Base-by-base conservation (phyloP, 2,888 invertebrate genomes). In the Cantharis rustica region DNA sequence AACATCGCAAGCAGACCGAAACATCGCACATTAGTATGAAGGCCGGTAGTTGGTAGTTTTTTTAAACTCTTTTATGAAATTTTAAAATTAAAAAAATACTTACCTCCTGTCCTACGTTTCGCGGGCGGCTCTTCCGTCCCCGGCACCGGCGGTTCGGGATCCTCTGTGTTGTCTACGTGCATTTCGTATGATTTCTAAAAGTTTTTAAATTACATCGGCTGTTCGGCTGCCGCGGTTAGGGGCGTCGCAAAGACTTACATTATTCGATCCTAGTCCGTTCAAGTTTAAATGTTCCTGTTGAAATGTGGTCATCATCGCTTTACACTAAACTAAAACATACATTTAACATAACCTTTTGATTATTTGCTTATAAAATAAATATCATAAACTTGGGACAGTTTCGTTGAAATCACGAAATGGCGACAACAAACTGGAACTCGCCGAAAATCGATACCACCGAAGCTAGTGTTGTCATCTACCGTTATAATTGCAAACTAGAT, bases 1-100 rank as follows among this genome's bases (percentile, higher is more conserved):
- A 89, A 89, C 89, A 89, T 88, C 89, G 88, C 88, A 89, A 89
- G 89, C 89, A 89, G 88, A 89, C 86, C 86, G 86, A 85, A 85
- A 86, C 86, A 88, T 85, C 88, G 86, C 88, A 87, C 86, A 89
- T 89, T 89, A 89, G 88, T 87, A 80, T 80, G 86, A 84, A 83
- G 84, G 84, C 84, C 83, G 82, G 82, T 83, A 84, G 84, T 85
- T 85, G 47, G 83, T 82, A 79, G 72, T 79, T 79, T 73, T 77
- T 47, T 47, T 47, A 47, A 71, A 75, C 79, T 79, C 75, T 72
- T 77, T 80, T 47, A 47, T 47, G 47, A 77, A 72, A 73, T 63
- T 76, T 20, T 79, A 76, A 79, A 75, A 76, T 75, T 76, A 62
- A 78, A 76, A 80, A 77, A 81, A 84, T 83, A 87, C 87, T 86